Evolutionary conservation across 2,888 invertebrate genomes (phyloP), one percentile per base, ranked within the genome.

Genomic region (Leucania comma): DNA sequence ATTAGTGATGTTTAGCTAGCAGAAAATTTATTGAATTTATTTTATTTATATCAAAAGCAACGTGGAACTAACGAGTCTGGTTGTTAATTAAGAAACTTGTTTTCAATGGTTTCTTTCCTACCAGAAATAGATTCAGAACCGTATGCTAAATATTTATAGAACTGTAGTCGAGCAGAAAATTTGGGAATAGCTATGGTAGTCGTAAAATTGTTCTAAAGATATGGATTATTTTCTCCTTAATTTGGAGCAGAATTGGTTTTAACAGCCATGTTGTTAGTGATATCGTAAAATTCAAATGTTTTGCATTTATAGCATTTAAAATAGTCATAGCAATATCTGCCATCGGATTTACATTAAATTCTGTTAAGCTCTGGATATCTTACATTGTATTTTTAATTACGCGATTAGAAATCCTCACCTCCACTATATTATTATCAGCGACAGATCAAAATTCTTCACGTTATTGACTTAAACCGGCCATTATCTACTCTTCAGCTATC

Each of bases 41-140:
- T 29, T 71, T 69, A 78, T 78, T 73, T 68, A 51, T 68, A 64
- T 71, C 35, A 60, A 60, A 68, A 75, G 29, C 14, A 42, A 29
- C 38, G 42, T 67, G 26, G n/a, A 64, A 53, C 67, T 58, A 56
- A 71, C 50, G 57, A 67, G 59, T 70, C 29, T 59, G 42, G n/a
- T 22, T 58, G 54, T 65, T 82, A 81, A 84, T 84, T 86, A 82
- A 82, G 72, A 82, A 84, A 87, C 87, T 54, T 58, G 82, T 86
- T 85, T 78, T 70, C 32, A 54, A 75, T 62, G 35, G 60, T 69
- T 65, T 57, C 54, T 59, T 62, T 61, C 59, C 60, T 59, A 59
- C 53, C 66, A 61, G n/a, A 68, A 74, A 77, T 73, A 59, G 58
- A 65, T 73, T 67, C 20, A 35, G 6, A 68, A 68, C 38, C 20